Base-by-base conservation (phyloP, 2,113 vertebrate genomes). In the Varanus salvator region DNA sequence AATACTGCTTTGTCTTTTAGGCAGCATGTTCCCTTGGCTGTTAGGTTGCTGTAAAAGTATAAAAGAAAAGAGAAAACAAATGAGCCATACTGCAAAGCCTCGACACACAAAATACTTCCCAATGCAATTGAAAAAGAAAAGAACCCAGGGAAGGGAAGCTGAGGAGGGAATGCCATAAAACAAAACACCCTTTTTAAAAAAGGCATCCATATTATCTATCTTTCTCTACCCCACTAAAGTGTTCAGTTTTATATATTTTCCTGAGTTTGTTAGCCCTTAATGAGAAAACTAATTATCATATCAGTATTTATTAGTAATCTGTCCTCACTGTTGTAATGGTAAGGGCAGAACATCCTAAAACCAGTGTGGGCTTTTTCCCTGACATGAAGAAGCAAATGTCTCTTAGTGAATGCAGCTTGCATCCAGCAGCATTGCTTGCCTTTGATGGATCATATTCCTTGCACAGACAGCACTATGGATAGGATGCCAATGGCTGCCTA, bases 71-170 rank as follows among this genome's bases (percentile, higher is more conserved):
- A 50, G 87, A 1, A 72, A 75, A 72, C 9, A n/a, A 60, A 84
- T 78, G 0, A 15, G 75, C 60, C 72, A 89, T 1, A 91, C 4
- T 80, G 11, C 4, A 7, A 2, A 91, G 9, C 0, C 85, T 91
- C 90, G 44, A 77, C 74, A 52, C 54, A 82, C 31, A 75, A 76
- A 11, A 60, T 15, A 82, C 44, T 89, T 89, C 66, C 31, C 31
- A 68, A 25, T 68, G 57, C 34, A 44, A 52, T 48, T 29, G 69
- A 15, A 17, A 71, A 48, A 64, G 38, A 8, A 87, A 66, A 64
- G 14, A 78, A 23, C 52, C 21, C 74, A 2, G 38, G 80, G 66
- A 21, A 75, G 12, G 38, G 38, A 78, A 69, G 31, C 15, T 68
- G 72, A n/a, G 27, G n/a, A 57, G 38, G 14, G 4, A 72, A 72